Evolutionary conservation across 2,113 vertebrate species (phyloP), one percentile per base, ranked within the genome.

Genomic region (Butastur rufipennis): DNA sequence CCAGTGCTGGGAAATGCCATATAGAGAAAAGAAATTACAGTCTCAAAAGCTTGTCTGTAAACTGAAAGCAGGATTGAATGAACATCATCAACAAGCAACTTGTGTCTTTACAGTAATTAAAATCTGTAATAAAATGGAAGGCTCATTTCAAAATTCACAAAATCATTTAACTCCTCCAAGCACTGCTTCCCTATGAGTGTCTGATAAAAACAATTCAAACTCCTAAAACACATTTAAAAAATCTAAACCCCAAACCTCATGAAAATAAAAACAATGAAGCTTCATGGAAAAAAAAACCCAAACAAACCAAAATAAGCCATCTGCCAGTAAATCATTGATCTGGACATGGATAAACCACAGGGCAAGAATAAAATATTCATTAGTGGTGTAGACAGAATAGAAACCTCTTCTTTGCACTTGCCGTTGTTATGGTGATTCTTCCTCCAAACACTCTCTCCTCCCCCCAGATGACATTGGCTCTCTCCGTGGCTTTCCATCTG

Each of bases 401-500:
- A 97, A 97, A 95, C 96, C 73, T 86, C 62, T 77, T 89, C 93
- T 53, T 70, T 92, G 95, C 96, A 94, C 91, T 97, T 96, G 90
- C 81, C 0, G 97, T 98, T 97, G 98, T 97, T 97, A 98, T 97
- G 97, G 97, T 94, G 97, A 98, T 97, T 95, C 72, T 74, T 70
- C 40, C 86, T 88, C 61, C 81, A 91, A 96, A 95, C 48, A 73
- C 59, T 90, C 36, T 68, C 91, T 95, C 89, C 95, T 91, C 79
- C 92, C 67, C 59, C 52, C 73, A 32, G 1, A 79, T 92, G 88
- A 88, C 85, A 61, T 81, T 83, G 88, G 72, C 81, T 73, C 66
- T 95, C 81, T 95, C 89, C 61, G 19, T 73, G 93, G 96, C 90
- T 91, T 97, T 91, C 98, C 97, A 98, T 98, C 97, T 98, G 98